These are phyloP conservation scores for Drosophila differens DNA, from an alignment of 2,888 invertebrate genomes.

Conservation along the genomic window DNA sequence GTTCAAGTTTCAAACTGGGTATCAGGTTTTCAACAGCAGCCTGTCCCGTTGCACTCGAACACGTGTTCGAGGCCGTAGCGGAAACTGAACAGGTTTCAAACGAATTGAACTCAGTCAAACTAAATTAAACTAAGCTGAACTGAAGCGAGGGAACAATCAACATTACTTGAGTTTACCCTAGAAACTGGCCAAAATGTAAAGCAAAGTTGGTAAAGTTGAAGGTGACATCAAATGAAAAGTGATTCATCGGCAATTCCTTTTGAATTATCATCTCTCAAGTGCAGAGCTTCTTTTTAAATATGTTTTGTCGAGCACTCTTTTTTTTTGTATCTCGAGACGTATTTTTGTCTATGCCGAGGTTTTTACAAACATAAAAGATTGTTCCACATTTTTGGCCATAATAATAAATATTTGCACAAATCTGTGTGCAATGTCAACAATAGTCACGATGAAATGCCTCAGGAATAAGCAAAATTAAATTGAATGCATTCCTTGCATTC, in stretches of 20 bases:
- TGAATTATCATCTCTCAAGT: not conserved
- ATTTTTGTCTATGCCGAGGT: constrained; percentile 1
- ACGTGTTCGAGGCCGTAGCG: constrained; percentile 45
- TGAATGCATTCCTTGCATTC: constrained; percentile 18
- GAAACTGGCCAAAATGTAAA: not conserved
- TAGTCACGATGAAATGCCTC: not conserved
- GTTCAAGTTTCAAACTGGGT: constrained; percentile 8
- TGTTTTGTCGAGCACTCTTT: not conserved
- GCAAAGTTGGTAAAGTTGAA: constrained; percentile 10
- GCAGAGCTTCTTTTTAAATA: not conserved
- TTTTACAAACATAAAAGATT: not conserved
- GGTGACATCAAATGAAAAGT: constrained; percentile 15
- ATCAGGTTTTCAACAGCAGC: constrained; percentile 19
- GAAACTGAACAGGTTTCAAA: constrained; percentile 19
- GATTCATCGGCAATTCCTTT: constrained; percentile 20
- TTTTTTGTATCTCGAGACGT: not conserved
- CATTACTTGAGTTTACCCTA: not conserved
- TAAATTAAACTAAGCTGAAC: constrained; percentile 23
- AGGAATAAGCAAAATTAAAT: constrained; percentile 2
- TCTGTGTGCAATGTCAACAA: not conserved
- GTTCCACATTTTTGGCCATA: not conserved
- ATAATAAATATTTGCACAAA: not conserved
- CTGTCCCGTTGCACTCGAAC: constrained; percentile 44
- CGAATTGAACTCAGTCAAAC: constrained; percentile 12
- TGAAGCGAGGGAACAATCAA: constrained; percentile 17